Evolutionary conservation across 2,113 vertebrate species (phyloP).

Genomic region (Rhagologus leucostigma): DNA sequence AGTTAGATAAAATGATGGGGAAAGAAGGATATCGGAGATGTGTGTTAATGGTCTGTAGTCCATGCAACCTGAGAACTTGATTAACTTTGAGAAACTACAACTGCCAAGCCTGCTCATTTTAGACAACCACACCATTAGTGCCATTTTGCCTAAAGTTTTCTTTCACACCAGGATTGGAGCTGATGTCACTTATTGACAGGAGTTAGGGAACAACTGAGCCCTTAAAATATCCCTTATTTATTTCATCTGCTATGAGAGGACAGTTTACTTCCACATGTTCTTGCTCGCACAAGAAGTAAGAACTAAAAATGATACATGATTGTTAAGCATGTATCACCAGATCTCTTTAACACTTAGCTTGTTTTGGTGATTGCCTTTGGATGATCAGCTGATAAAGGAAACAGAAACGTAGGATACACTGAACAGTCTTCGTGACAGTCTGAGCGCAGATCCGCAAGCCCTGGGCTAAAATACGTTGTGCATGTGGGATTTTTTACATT

Average conservation of each 20-base stretch:
- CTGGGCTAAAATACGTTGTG: not conserved
- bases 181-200: not conserved
- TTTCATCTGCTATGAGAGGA: not conserved
- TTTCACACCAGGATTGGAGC: not conserved
- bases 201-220: not conserved
- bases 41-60: not conserved
- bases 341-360: not conserved
- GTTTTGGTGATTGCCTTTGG: not conserved
- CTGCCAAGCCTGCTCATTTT: not conserved
- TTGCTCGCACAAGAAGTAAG: not conserved
- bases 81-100: not conserved
- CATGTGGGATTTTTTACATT: not conserved
- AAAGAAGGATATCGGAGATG: not conserved
- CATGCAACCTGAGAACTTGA: not conserved
- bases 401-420: not conserved
- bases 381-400: not conserved
- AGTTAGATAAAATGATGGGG: not conserved
- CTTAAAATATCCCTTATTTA: not conserved
- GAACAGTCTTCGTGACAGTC: not conserved
- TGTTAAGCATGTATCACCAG: not conserved
- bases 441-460: not conserved
- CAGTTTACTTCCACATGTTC: not conserved
- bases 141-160: not conserved
- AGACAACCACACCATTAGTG: not conserved
- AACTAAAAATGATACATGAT: not conserved